Evolutionary conservation across 2,797 vertebrate genomes (phyloP), one percentile per base, ranked within the genome.

Genomic region (Eupleurogrammus muticus): DNA sequence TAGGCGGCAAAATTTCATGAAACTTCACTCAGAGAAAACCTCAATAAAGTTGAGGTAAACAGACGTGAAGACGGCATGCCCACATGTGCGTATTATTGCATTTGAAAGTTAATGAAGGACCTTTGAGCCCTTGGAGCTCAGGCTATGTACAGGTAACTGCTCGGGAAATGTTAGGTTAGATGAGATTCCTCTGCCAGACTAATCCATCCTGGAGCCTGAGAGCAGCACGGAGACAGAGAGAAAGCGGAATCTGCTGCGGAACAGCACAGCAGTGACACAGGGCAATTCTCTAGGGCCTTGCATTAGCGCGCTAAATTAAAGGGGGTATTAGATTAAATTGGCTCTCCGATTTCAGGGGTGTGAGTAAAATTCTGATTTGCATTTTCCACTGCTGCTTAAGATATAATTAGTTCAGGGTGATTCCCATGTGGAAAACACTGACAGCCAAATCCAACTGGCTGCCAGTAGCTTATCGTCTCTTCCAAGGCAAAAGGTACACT

Each of bases 351-450:
- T 95, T 94, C 94, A 94, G 93, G 93, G 92, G 93, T 94, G 93
- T 94, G 93, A 94, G 93, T 93, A 95, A 95, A 95, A 95, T 94
- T 94, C 92, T 93, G 92, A 95, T 95, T 94, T 94, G 93, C 93
- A 95, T 94, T 94, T 94, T 92, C 89, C 90, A 89, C 91, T 60
- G 85, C 93, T 94, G 90, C 93, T 94, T 93, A 94, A 94, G 93
- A 93, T 94, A 95, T 94, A 94, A 95, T 95, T 94, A 94, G 94
- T 94, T 94, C 91, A 92, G 93, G 93, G 93, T 91, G 92, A 94
- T 93, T 94, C 94, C 94, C 94, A 93, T 92, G 93, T 93, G 93
- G 83, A 93, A 92, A 93, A 93, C 90, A 92, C 86, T 93, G 93
- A 93, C 94, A 93, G 93, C 84, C 89, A 93, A 94, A 94, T 94